Evolutionary conservation across 2,113 vertebrate species (phyloP).

Genomic region (Spea bombifrons): DNA sequence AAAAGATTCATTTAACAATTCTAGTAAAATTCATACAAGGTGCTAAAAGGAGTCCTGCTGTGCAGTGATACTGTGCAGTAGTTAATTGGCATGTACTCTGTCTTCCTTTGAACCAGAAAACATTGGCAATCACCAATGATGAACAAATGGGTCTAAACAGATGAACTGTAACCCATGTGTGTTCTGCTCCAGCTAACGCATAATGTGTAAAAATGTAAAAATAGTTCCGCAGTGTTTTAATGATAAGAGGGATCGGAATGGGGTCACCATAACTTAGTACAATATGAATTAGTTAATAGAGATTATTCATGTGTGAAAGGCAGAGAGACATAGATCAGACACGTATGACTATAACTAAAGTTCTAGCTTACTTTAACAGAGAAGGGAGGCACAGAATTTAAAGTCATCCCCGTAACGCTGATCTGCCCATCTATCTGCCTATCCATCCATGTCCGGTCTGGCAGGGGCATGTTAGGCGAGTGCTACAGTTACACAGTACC

Average conservation of each 20-base stretch:
- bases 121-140: conserved; percentile 39
- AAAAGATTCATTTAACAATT: conserved; percentile 2
- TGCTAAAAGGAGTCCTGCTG: conserved; percentile 26
- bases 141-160: conserved; percentile 44
- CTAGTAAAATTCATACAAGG: not conserved
- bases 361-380: conserved; percentile 13
- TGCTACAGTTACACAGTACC: too few relatives aligned
- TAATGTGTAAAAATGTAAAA: conserved; percentile 41
- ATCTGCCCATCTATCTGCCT: too few relatives aligned
- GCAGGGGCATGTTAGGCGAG: too few relatives aligned
- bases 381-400: conserved; percentile 18
- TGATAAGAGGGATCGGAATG: conserved; percentile 30
- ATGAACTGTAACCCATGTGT: conserved; percentile 34
- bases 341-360: conserved; percentile 10
- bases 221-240: conserved; percentile 25
- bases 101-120: conserved; percentile 42
- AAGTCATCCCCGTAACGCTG: conserved; percentile 2
- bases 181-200: conserved; percentile 41
- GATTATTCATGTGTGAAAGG: conserved; percentile 45
- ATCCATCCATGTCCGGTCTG: too few relatives aligned
- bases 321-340: conserved; percentile 28
- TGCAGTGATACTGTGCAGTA: conserved; percentile 32
- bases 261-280: conserved; percentile 43
- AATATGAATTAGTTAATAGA: conserved; percentile 43
- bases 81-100: conserved; percentile 45